Base-by-base conservation (phyloP, 2,797 vertebrate genomes). In the Microchirus variegatus region DNA sequence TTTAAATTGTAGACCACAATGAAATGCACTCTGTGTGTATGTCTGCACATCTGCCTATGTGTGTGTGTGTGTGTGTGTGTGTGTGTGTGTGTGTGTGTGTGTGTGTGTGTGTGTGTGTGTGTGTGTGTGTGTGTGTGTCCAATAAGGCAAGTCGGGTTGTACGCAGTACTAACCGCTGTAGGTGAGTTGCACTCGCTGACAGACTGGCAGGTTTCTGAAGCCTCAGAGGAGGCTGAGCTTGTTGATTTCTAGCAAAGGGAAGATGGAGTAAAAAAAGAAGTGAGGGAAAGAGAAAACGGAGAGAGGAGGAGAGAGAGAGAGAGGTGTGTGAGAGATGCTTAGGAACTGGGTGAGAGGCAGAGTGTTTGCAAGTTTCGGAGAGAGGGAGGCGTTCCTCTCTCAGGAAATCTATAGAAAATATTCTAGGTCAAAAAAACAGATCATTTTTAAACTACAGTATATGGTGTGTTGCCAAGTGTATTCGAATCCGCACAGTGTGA, bases 131-230 rank as follows among this genome's bases (percentile, higher is more conserved):
- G 50, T 62, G 63, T 49, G 55, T 40, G 68, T 73, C 59, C 42
- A 52, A 56, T 61, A 63, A 64, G 56, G 62, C 18, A 12, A 61
- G 70, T 37, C 16, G 49, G 73, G 53, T 77, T 63, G 70, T 81
- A 74, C 78, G 81, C 84, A 66, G 73, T 83, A 97, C 97, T 96
- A 88, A 99, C 97, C 93, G 96, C 94, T 75, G 96, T 98, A 50
- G 97, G 97, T 78, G 97, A 99, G 94, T 91, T 97, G 94, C 97
- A 98, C 88, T 98, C 97, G 89, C 97, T 99, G 85, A 99, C 95
- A 4, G 96, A 98, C 93, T 96, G 97, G 91, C 96, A 98, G 75
- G 96, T 96, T 84, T 99, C 97, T 2, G 97, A 98, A 65, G 97
- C 96, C 91, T 99, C 97, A 0, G 97, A 99, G 76, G 97, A 99